Evolutionary conservation across 2,888 invertebrate genomes (phyloP).

Genomic region (Sicus ferrugineus): DNA sequence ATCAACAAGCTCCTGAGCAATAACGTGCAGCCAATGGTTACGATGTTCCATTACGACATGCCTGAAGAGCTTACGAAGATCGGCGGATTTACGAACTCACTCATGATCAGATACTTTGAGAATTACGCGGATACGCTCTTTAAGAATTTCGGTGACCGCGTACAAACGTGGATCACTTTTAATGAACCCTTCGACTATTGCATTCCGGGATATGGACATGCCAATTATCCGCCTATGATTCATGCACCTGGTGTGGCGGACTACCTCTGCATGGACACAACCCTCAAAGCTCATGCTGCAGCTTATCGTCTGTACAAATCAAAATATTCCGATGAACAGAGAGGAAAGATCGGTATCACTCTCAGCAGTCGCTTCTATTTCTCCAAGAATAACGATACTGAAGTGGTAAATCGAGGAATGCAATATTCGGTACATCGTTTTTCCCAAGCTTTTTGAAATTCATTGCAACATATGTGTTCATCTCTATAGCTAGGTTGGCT

Average conservation of each 20-base stretch:
- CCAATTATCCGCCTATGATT: slow-evolving; percentile 55
- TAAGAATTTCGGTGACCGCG: slow-evolving; percentile 66
- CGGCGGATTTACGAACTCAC: slow-evolving; percentile 67
- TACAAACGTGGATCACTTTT: slow-evolving; percentile 47
- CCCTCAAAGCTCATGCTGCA: slow-evolving; percentile 68
- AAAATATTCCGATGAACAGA: slow-evolving; percentile 57
- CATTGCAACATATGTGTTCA: neutral
- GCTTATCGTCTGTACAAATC: slow-evolving; percentile 64
- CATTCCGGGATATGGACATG: slow-evolving; percentile 65
- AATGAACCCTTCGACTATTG: slow-evolving; percentile 47
- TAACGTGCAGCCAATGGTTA: slow-evolving; percentile 71
- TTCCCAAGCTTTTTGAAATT: neutral
- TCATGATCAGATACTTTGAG: slow-evolving; percentile 65
- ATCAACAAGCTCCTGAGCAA: slow-evolving; percentile 70
- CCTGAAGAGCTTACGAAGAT: slow-evolving; percentile 67
- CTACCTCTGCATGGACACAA: slow-evolving; percentile 67
- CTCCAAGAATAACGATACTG: slow-evolving; percentile 44
- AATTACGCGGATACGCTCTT: slow-evolving; percentile 66
- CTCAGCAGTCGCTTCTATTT: slow-evolving; percentile 50
- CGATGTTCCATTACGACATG: slow-evolving; percentile 69
- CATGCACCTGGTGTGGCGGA: slow-evolving; percentile 65
- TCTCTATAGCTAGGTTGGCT: slow-evolving; percentile 58
- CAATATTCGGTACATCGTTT: slow-evolving; percentile 48
- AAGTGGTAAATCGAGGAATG: slow-evolving; percentile 48
- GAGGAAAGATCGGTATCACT: slow-evolving; percentile 55